Conservation (phyloP, 2,113 vertebrate species). For the Sorex fumeus region DNA sequence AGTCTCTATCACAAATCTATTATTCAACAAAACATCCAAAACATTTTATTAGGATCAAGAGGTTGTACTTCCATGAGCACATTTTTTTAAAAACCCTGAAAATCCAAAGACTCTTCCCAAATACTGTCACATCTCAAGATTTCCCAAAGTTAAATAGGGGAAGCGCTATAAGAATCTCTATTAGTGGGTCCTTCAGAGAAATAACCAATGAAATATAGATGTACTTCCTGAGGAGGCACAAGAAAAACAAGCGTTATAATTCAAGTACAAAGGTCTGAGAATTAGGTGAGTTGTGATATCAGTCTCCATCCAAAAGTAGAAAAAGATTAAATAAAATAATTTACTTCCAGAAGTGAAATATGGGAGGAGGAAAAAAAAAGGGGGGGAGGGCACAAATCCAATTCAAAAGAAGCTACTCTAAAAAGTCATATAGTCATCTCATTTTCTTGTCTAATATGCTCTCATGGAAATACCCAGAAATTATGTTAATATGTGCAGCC, state of each 20-base stretch:
- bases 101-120: background rate
- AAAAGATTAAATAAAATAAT: background rate
- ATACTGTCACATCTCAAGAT: background rate
- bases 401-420: background rate
- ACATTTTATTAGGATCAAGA: constrained; percentile 42
- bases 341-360: background rate
- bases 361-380: too few relatives aligned
- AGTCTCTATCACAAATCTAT: constrained; percentile 55
- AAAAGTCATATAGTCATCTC: background rate
- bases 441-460: background rate
- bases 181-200: constrained; percentile 21
- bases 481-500: background rate
- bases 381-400: background rate
- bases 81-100: background rate
- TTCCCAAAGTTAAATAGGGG: constrained; percentile 28
- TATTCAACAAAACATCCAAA: constrained; percentile 51
- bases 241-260: constrained; percentile 1
- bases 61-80: background rate
- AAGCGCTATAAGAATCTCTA: background rate
- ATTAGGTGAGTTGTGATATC: background rate
- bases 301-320: background rate
- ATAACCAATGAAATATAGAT: background rate
- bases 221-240: background rate
- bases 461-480: background rate
- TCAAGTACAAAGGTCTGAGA: background rate